These are phyloP conservation scores for Eriocheir sinensis DNA, from an alignment of 1,140 invertebrate species.

Conservation along the genomic window DNA sequence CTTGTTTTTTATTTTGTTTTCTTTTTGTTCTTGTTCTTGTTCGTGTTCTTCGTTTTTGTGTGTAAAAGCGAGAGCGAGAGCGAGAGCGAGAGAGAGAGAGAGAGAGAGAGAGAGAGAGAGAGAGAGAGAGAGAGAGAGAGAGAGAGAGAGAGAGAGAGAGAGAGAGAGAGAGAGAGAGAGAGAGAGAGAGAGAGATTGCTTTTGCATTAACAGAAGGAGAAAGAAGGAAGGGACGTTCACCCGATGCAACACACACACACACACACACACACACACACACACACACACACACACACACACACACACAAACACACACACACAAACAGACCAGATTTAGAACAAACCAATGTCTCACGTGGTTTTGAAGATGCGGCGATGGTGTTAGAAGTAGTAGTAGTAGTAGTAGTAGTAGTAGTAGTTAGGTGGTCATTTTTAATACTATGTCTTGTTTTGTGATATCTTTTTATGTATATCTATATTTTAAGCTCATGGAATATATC, in stretches of 20 bases:
- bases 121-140: no score
- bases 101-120: no score
- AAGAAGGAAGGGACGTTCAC: no score
- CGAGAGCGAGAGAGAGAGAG: no score
- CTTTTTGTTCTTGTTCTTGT: no score
- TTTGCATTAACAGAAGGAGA: no score
- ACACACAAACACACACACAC: slow-evolving; percentile 3
- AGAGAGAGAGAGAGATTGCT: no score
- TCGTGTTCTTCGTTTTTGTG: no score
- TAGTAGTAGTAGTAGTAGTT: not conserved
- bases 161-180: no score
- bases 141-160: no score
- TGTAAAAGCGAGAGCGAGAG: no score
- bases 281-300: slow-evolving; percentile 14
- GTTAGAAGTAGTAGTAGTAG: not conserved
- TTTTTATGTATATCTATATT: not conserved
- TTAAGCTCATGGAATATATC: not conserved
- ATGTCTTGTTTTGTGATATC: not conserved
- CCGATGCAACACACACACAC: slow-evolving; percentile 14
- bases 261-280: slow-evolving; percentile 14
- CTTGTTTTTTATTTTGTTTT: no score
- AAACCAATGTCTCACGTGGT: not conserved
- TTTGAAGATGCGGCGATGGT: not conserved
- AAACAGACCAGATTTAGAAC: not conserved
- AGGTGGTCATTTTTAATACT: not conserved